A percentile compares a stretch with the other conserved stretches of the same genome.
These are phyloP conservation scores for Athene cunicularia DNA, from an alignment of 2,113 vertebrate genomes.

Conservation along the genomic window DNA sequence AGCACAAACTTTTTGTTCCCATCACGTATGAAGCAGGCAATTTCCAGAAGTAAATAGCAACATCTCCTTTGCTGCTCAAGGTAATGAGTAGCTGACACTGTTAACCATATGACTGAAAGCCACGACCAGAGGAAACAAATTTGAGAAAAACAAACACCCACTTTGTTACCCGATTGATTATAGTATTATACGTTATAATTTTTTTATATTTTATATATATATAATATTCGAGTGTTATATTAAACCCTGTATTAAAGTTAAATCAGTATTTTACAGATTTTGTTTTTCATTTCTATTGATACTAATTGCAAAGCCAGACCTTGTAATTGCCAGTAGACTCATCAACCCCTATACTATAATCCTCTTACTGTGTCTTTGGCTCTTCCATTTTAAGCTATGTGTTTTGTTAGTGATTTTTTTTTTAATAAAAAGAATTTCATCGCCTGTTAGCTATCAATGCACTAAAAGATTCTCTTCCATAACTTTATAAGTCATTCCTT, in stretches of 20 bases:
- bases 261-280: neutral
- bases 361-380: neutral
- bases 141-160: neutral
- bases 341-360: neutral
- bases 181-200: neutral
- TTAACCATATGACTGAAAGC: neutral
- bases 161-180: neutral
- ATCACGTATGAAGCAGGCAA: neutral
- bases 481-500: constrained; percentile 15
- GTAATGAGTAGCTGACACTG: neutral
- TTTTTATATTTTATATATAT: neutral
- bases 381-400: neutral
- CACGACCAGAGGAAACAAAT: neutral
- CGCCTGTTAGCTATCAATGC: neutral
- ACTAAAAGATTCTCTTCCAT: neutral
- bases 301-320: neutral
- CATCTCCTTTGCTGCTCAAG: neutral
- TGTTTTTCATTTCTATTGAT: neutral
- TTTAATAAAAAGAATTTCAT: neutral
- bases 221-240: neutral
- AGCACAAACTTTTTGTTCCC: neutral
- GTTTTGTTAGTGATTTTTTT: neutral
- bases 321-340: neutral
- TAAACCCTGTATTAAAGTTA: neutral
- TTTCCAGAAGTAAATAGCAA: neutral